Evolutionary conservation across 2,113 vertebrate genomes (phyloP).

Genomic region (Catharus fuscescens): DNA sequence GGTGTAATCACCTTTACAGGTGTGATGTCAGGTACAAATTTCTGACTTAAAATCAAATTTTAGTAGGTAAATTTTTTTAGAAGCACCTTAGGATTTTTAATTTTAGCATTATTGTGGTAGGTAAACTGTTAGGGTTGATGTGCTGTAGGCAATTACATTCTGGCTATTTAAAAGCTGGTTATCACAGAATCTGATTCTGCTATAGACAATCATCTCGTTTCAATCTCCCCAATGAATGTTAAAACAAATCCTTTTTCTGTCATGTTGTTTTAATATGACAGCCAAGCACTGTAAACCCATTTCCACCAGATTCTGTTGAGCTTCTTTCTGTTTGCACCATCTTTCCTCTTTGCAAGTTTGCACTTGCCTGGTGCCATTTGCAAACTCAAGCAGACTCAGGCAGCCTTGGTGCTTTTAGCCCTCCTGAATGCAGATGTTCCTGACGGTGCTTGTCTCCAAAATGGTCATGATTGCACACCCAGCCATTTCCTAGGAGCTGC

Average conservation of each 20-base stretch:
- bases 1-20: neutral
- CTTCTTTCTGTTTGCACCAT: neutral
- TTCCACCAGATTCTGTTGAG: neutral
- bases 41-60: neutral
- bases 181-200: neutral
- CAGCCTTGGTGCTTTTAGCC: accelerated
- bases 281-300: accelerated
- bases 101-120: neutral
- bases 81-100: neutral
- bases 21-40: neutral
- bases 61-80: neutral
- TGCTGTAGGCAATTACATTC: neutral
- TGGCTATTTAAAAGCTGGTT: neutral
- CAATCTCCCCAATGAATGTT: neutral
- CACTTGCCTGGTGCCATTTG: neutral
- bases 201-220: neutral
- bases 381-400: neutral
- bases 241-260: neutral
- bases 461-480: neutral
- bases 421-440: neutral
- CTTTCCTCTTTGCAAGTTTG: neutral
- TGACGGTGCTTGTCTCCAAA: accelerated
- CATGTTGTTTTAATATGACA: neutral
- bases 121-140: neutral
- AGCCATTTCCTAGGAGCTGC: neutral